Base-by-base conservation (phyloP, 2,797 vertebrate genomes). In the Enteromius treurensis region DNA sequence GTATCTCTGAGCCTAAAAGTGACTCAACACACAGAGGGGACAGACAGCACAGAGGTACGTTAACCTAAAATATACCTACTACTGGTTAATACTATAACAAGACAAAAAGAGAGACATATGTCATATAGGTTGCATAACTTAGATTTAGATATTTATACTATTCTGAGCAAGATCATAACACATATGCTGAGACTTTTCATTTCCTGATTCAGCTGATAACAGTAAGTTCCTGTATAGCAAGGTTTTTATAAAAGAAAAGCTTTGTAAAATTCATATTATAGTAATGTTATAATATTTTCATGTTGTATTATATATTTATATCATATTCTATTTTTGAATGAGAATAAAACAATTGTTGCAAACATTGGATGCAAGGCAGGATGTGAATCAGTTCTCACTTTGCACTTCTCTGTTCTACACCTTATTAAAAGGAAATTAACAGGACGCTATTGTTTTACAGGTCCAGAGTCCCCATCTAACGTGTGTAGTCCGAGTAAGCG, bases 401-500 rank as follows among this genome's bases (percentile, higher is more conserved):
- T 42, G 1, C 14, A 60, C 49, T 77, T 83, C 74, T 77, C 37
- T 69, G 37, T 77, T 78, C 29, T 0, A 53, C 23, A 42, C 8
- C 37, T 70, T 42, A 62, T 9, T 19, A 32, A 45, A 42, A 6
- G 19, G 75, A 83, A 78, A 77, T 78, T 19, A 34, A 65, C 7
- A 65, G 29, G 6, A 49, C 11, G 32, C 68, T 83, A 14, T n/a
- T 73, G 10, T 78, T 47, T 86, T 84, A 78, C 87, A 94, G 92
- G 82, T 32, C 78, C 49, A 26, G 78, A 86, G 55, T 85, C 87
- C 19, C 79, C 88, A 51, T 76, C 64, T 60, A 85, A 60, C n/a
- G 85, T 87, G 79, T 90, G 67, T 86, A 89, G 92, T 79, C 91
- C 92, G 19, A 17, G 86, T 64, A 94, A 90, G 83, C 94, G 92